phyloP scores from a whole-genome alignment of 2,888 invertebrate species.

The Aphodius granarius region DNA sequence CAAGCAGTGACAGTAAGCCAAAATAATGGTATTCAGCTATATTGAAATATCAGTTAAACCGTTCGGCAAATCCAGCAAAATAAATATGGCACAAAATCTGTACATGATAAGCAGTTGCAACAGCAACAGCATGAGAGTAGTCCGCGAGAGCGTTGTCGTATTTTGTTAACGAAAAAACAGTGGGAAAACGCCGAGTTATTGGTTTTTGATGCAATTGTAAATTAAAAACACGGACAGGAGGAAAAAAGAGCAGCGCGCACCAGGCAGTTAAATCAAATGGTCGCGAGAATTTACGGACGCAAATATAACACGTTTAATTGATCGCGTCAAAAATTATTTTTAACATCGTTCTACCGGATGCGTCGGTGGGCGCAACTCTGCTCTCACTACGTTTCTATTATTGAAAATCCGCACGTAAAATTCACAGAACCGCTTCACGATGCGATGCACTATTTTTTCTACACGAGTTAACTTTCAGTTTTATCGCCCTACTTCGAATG shows the following conservation, averaged over 20 bases:
- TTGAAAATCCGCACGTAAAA: slow-evolving; percentile 4
- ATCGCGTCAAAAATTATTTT: slow-evolving; percentile 15
- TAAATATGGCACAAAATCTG: slow-evolving; percentile 1
- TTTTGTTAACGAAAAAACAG: slow-evolving; percentile 7
- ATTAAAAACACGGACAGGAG: slow-evolving; percentile 10
- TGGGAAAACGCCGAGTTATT: slow-evolving; percentile 8
- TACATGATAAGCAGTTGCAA: not conserved
- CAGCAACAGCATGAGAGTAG: too few species aligned
- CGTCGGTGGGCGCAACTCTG: not conserved
- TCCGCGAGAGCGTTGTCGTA: not conserved
- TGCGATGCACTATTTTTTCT: not conserved
- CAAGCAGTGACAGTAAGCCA: not conserved
- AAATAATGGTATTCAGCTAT: not conserved
- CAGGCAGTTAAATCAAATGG: slow-evolving; percentile 11
- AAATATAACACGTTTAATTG: slow-evolving; percentile 13
- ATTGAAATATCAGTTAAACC: not conserved
- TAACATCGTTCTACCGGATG: not conserved
- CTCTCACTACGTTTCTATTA: not conserved
- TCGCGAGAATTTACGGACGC: slow-evolving; percentile 12
- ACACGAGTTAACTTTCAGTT: not conserved
- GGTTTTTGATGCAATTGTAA: slow-evolving; percentile 15
- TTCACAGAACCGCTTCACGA: not conserved
- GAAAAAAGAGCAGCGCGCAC: slow-evolving; percentile 8
- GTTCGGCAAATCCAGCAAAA: not conserved
- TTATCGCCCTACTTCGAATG: not conserved